Evolutionary conservation across 2,797 vertebrate species (phyloP).

Genomic region (Silurus aristotelis): DNA sequence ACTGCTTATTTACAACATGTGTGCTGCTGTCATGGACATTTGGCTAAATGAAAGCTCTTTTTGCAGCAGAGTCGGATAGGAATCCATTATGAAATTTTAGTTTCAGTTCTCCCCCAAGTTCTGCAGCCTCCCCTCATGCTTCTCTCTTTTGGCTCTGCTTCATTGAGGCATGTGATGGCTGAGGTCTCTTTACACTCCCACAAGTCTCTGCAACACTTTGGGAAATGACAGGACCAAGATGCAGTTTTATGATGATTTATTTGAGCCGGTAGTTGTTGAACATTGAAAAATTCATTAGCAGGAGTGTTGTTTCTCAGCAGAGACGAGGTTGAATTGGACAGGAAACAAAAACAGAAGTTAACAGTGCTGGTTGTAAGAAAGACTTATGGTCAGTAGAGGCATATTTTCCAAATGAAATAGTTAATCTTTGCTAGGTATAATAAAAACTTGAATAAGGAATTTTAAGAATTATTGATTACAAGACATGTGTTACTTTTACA

Average conservation of each 20-base stretch:
- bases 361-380: slow-evolving; percentile 9
- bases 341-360: slow-evolving; percentile 35
- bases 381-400: slow-evolving; percentile 19
- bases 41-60: slow-evolving; percentile 27
- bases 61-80: slow-evolving; percentile 7
- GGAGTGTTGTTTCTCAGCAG: slow-evolving; percentile 59
- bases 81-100: slow-evolving; percentile 33
- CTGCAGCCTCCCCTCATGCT: slow-evolving; percentile 66
- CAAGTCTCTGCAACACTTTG: slow-evolving; percentile 73
- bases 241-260: slow-evolving; percentile 84
- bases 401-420: slow-evolving; percentile 24
- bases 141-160: slow-evolving; percentile 76
- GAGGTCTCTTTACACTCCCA: slow-evolving; percentile 76
- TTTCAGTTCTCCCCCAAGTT: slow-evolving; percentile 68
- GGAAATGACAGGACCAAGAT: slow-evolving; percentile 79
- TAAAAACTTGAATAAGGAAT: slow-evolving; percentile 8
- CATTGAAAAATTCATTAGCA: slow-evolving; percentile 80
- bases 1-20: background rate
- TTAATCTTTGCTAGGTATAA: slow-evolving; percentile 7
- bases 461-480: slow-evolving; percentile 37
- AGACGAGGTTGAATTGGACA: slow-evolving; percentile 58
- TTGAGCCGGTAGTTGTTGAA: slow-evolving; percentile 73
- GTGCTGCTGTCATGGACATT: slow-evolving; percentile 11
- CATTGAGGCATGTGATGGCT: slow-evolving; percentile 81
- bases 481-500: background rate